Base-by-base conservation (phyloP, 2,797 vertebrate genomes). In the Megalops cyprinoides region DNA sequence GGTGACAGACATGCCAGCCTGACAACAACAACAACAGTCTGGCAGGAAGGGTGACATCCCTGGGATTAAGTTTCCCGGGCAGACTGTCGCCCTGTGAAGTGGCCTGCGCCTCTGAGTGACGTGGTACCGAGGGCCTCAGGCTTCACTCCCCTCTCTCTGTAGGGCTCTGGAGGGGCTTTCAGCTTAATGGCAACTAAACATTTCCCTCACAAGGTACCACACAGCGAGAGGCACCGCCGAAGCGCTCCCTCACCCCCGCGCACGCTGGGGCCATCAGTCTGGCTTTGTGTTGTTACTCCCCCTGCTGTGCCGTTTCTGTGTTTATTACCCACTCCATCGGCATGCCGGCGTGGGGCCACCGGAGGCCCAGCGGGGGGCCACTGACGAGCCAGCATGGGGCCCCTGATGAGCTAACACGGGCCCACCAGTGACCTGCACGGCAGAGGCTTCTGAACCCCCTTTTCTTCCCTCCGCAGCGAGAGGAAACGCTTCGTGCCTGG, bases 161-260 rank as follows among this genome's bases (percentile, higher is more conserved):
- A 9, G 65, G 48, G 28, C 65, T 79, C 79, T 67, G 34, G 28
- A 49, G 15, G n/a, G n/a, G 23, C 58, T 71, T 28, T 31, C 62
- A 51, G 62, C 55, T 79, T 51, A 53, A 79, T 18, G 15, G 62
- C 65, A 39, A 31, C 34, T 20, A 55, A 71, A 69, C 20, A 28
- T 15, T 78, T 49, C n/a, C 77, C 62, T 65, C 46, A 49, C n/a
- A 69, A 79, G 39, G 28, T 56, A 44, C 8, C 44, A 1, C 42
- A 51, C 77, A 78, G 58, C 1, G n/a, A 28, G 56, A 44, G 58
- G 31, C 53, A 4, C 42, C 34, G 4, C 12, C 39, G 62, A 67
- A n/a, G n/a, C n/a, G n/a, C n/a, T n/a, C n/a, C n/a, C n/a, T n/a
- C n/a, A n/a, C n/a, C 12, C 2, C 4, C 15, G 14, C 4, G 39